These are phyloP conservation scores for Pangasius macronema DNA, from an alignment of 2,797 vertebrate genomes.

Conservation along the genomic window DNA sequence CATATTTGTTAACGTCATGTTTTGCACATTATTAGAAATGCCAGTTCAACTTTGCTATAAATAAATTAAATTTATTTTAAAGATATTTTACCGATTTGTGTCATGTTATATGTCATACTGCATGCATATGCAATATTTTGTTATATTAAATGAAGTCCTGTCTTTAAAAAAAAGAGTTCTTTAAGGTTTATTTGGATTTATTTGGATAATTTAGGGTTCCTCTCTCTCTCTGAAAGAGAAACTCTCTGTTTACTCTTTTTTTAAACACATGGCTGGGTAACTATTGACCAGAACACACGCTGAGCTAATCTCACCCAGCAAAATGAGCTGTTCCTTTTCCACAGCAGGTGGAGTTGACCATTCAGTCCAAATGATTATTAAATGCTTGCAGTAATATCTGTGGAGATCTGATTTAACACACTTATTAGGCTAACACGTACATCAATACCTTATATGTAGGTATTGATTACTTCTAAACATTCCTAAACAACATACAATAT, in stretches of 20 bases:
- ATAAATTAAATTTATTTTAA: background rate
- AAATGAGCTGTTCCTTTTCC: constrained; percentile 25
- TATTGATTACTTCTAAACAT: background rate
- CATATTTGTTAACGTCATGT: background rate
- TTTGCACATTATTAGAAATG: constrained; percentile 15
- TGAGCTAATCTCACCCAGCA: background rate
- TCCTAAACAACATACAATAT: background rate
- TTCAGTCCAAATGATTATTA: constrained; percentile 14
- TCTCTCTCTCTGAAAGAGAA: constrained; percentile 9
- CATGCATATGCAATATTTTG: background rate
- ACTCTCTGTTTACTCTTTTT: constrained; percentile 15
- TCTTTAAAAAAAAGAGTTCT: background rate
- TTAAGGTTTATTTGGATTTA: background rate
- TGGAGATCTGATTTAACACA: background rate
- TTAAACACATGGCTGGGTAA: background rate
- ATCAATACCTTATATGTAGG: background rate
- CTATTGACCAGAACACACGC: constrained; percentile 25
- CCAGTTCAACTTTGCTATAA: background rate
- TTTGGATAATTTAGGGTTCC: constrained; percentile 1
- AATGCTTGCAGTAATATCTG: background rate
- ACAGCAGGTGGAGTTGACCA: background rate
- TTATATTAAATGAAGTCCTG: background rate
- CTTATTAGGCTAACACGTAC: background rate
- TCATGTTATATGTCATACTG: background rate
- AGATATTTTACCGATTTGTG: background rate